A percentile compares a stretch with the other conserved stretches of the same genome.
Evolutionary conservation across 2,888 invertebrate species (phyloP).

Genomic region (Sacculina carcini): DNA sequence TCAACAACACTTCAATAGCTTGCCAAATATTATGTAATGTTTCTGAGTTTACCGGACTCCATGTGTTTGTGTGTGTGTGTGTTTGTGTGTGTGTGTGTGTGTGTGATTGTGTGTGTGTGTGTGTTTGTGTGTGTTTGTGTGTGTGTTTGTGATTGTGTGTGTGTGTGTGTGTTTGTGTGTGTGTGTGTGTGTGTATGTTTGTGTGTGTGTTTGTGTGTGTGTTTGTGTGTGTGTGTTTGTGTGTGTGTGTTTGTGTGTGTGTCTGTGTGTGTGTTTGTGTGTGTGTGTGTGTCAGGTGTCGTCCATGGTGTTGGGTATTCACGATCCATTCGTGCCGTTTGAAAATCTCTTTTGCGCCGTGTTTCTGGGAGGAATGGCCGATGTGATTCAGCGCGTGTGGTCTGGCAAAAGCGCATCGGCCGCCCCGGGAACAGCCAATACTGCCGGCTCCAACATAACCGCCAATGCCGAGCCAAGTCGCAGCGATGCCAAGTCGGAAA

Average conservation of each 20-base stretch:
- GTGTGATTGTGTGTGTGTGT: too few species aligned
- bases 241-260: too few species aligned
- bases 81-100: too few species aligned
- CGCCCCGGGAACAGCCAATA: slow-evolving; percentile 13
- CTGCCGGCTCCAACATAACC: slow-evolving; percentile 14
- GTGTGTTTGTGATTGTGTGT: too few species aligned
- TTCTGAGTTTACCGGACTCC: too few species aligned
- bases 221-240: too few species aligned
- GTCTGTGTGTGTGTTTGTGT: too few species aligned
- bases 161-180: too few species aligned
- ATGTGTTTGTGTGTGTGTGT: too few species aligned
- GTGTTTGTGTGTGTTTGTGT: too few species aligned
- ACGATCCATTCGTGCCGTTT: slow-evolving; percentile 95
- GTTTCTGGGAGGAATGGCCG: slow-evolving; percentile 95
- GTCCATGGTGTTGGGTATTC: slow-evolving; percentile 81
- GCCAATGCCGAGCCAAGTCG: slow-evolving; percentile 30
- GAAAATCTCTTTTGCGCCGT: slow-evolving; percentile 92
- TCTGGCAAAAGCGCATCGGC: slow-evolving; percentile 23
- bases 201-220: too few species aligned
- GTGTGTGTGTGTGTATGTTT: too few species aligned
- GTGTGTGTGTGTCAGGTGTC: slow-evolving; percentile 54
- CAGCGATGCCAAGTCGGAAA: slow-evolving; percentile 43
- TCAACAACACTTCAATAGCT: not conserved
- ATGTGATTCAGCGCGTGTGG: slow-evolving; percentile 69
- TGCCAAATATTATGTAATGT: not conserved